Evolutionary conservation across 2,113 vertebrate species (phyloP).

Genomic region (Anguilla japonica): DNA sequence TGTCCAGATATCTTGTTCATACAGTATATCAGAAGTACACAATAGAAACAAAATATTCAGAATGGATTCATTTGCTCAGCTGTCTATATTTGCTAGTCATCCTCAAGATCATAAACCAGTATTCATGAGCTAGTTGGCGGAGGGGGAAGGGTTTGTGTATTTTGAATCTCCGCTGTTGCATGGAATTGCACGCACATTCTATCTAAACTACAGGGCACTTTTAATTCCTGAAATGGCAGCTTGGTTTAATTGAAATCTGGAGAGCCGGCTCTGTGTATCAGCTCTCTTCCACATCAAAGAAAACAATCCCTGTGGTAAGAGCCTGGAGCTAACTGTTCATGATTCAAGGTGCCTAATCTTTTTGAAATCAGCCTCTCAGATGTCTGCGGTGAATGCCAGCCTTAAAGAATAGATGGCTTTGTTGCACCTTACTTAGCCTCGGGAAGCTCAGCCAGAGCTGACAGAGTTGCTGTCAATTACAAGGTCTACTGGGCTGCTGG

Average conservation of each 20-base stretch:
- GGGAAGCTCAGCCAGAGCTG: not conserved
- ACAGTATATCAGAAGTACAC: too few relatives aligned
- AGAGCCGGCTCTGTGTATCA: not conserved
- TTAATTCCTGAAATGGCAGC: not conserved
- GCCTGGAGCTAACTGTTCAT: conserved; percentile 3
- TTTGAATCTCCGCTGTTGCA: not conserved
- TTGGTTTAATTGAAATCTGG: not conserved
- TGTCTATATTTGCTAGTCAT: not conserved
- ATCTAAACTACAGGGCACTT: not conserved
- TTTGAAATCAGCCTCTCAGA: not conserved
- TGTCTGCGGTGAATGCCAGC: not conserved
- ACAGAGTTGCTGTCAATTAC: not conserved
- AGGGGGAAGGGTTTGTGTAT: not conserved
- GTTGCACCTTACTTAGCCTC: not conserved
- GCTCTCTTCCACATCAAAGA: conserved; percentile 1
- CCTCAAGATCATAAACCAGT: not conserved
- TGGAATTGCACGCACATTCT: not conserved
- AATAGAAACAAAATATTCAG: too few relatives aligned
- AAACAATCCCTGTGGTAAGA: not conserved
- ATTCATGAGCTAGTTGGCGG: not conserved
- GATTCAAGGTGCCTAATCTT: not conserved
- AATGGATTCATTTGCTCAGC: not conserved
- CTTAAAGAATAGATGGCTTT: conserved; percentile 4
- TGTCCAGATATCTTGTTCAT: too few relatives aligned
- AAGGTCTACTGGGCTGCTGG: not conserved